Evolutionary conservation across 2,888 invertebrate species (phyloP), one percentile per base, ranked within the genome.

Genomic region (Platycnemis pennipes): DNA sequence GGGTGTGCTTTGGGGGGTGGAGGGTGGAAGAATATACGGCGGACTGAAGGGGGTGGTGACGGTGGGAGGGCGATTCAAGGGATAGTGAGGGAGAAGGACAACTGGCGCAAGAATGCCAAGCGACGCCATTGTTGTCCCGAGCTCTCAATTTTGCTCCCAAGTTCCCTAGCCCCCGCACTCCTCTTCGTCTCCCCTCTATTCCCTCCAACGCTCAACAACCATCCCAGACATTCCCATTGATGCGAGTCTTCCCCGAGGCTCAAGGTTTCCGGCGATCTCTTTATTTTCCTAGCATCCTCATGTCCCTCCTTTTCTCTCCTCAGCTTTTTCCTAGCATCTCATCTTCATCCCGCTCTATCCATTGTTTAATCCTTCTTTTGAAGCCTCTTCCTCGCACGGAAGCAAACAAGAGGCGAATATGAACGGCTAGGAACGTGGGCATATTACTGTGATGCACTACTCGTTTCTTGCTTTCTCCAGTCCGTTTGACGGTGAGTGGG

Each of bases 91-190:
- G 26, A 87, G 37, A 46, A 89, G 89, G 89, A 56, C 42, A 42
- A 31, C 89, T 44, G 69, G 63, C 56, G 42, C 91, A 91, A 91
- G 91, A 91, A 91, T 91, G 56, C 91, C 88, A 87, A 87, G 45
- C 87, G 87, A 89, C 37, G 46, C 53, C 91, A 91, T 91, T 91
- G 91, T 91, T 56, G 56, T 63, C 56, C 91, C 56, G 42, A 42
- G 91, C 91, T 63, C 91, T 91, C 91, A 44, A 63, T 91, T 63
- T 63, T 37, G 56, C 56, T 63, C 42, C 56, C 63, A 63, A 63
- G 42, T 63, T 26, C 44, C 86, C 86, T 2, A 11, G 26, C 87
- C 11, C 5, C 87, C 22, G 2, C 22, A 11, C 86, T 26, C 44
- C 45, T n/a, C 45, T 22, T 26, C n/a, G 1, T 63, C 63, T 42